These are phyloP conservation scores for Xiphophorus birchmanni DNA, from an alignment of 2,797 vertebrate genomes.

Conservation along the genomic window DNA sequence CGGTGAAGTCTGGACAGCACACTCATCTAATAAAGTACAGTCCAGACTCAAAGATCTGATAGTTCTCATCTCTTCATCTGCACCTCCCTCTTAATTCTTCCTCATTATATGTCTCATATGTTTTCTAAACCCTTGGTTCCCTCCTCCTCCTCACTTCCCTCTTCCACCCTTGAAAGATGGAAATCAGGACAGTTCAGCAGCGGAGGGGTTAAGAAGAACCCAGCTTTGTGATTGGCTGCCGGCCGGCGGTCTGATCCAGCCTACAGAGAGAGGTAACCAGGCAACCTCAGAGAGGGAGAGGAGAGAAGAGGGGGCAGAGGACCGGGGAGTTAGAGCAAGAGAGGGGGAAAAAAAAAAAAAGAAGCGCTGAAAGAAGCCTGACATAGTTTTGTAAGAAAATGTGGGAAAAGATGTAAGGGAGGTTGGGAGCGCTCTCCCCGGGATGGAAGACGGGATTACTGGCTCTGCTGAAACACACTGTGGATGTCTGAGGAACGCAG, in stretches of 20 bases:
- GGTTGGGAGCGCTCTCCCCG: slow-evolving; percentile 69
- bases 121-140: slow-evolving; percentile 38
- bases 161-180: slow-evolving; percentile 68
- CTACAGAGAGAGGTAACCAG: slow-evolving; percentile 82
- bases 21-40: slow-evolving; percentile 19
- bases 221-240: slow-evolving; percentile 80
- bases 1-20: slow-evolving; percentile 23
- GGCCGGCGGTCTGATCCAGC: slow-evolving; percentile 78
- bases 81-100: slow-evolving; percentile 22
- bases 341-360: slow-evolving; percentile 42
- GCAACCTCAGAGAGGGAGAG: slow-evolving; percentile 77
- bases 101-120: slow-evolving; percentile 47
- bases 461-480: slow-evolving; percentile 56
- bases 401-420: slow-evolving; percentile 80
- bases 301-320: slow-evolving; percentile 62
- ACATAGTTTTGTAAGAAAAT: slow-evolving; percentile 75
- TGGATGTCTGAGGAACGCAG: slow-evolving; percentile 70
- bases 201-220: slow-evolving; percentile 79
- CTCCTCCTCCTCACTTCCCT: not conserved
- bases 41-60: slow-evolving; percentile 18
- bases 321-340: slow-evolving; percentile 28
- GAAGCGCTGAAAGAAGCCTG: slow-evolving; percentile 78
- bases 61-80: slow-evolving; percentile 15
- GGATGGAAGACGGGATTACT: slow-evolving; percentile 84
- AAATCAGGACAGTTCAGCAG: slow-evolving; percentile 82